These are phyloP conservation scores for Peucedramus taeniatus DNA, from an alignment of 2,113 vertebrate genomes.

Conservation along the genomic window DNA sequence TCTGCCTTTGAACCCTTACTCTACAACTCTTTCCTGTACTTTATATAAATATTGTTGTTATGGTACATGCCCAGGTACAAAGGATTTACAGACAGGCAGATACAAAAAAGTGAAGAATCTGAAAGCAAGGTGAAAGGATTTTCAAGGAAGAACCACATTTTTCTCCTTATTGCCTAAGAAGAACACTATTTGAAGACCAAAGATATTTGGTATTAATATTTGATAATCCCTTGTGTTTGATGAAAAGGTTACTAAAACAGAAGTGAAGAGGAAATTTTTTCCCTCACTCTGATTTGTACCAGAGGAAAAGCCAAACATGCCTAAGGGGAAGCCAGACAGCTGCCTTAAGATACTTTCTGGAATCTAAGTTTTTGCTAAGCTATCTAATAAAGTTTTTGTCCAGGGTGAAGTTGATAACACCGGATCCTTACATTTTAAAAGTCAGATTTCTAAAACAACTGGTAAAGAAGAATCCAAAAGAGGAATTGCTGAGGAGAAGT, in stretches of 20 bases:
- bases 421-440: background rate
- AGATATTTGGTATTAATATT: too few species aligned
- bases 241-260: constrained; percentile 20
- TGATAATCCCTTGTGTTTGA: background rate
- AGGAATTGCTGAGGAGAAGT: background rate
- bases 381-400: background rate
- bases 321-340: background rate
- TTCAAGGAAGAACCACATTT: constrained; percentile 39
- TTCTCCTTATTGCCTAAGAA: constrained; percentile 35
- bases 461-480: background rate
- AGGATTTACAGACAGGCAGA: background rate
- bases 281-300: background rate
- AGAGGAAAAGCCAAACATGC: background rate
- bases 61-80: constrained; percentile 1
- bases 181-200: constrained; percentile 25
- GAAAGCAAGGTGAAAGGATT: constrained; percentile 41
- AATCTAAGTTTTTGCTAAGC: background rate
- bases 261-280: background rate
- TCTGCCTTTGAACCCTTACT: constrained; percentile 22
- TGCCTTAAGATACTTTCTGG: background rate
- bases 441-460: background rate
- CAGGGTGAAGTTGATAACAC: background rate
- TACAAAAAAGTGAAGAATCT: constrained; percentile 33
- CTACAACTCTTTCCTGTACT: constrained; percentile 1
- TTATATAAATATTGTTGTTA: constrained; percentile 38